A percentile compares a stretch with the other conserved stretches of the same genome.
phyloP scores from a whole-genome alignment of 2,113 vertebrate species.

The Eulemur rufifrons region DNA sequence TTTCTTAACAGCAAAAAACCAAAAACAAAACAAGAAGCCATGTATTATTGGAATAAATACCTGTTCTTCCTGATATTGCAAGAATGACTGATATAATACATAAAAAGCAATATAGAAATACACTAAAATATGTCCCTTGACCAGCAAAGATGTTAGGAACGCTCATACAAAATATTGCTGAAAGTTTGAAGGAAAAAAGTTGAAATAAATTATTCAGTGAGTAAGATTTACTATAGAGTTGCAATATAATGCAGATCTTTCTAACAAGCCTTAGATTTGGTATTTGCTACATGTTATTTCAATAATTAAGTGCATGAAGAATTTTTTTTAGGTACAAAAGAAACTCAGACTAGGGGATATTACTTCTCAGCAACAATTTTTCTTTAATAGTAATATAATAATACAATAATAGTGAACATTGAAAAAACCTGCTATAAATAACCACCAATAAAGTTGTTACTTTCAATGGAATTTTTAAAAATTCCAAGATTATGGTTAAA shows the following conservation, averaged over 20 bases:
- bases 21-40: not conserved
- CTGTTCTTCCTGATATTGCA: not conserved
- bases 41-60: not conserved
- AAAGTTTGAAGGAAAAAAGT: not conserved
- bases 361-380: not conserved
- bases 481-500: not conserved
- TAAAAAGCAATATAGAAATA: not conserved
- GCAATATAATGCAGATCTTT: not conserved
- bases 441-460: not conserved
- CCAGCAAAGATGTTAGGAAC: not conserved
- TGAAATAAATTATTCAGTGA: not conserved
- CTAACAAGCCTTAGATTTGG: not conserved
- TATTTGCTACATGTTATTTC: not conserved
- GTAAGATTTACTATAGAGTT: not conserved
- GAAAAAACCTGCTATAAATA: not conserved
- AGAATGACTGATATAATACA: conserved; percentile 14
- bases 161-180: not conserved
- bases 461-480: not conserved
- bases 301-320: not conserved
- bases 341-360: not conserved
- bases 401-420: not conserved
- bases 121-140: not conserved
- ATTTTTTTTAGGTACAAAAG: not conserved
- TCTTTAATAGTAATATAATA: not conserved
- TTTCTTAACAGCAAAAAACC: not conserved